Evolutionary conservation across 2,113 vertebrate species (phyloP).

Genomic region (Amphilophus citrinellus): DNA sequence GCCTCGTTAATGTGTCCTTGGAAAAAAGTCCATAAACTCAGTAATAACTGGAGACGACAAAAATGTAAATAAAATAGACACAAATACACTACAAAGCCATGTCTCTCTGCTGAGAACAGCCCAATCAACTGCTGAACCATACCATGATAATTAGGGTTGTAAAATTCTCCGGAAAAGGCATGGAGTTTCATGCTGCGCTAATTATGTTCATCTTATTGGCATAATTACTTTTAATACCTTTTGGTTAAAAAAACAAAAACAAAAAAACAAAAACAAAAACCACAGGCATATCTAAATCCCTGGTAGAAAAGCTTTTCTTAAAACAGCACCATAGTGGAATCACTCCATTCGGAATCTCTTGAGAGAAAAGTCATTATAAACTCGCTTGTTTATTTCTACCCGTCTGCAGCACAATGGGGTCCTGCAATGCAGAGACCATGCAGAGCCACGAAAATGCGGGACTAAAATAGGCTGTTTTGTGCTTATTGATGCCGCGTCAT

Average conservation of each 20-base stretch:
- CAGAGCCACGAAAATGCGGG: neutral
- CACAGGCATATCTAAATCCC: constrained; percentile 22
- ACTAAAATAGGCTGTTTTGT: constrained; percentile 52
- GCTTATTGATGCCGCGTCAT: constrained; percentile 51
- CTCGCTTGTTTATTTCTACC: constrained; percentile 51
- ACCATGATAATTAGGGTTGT: constrained; percentile 52
- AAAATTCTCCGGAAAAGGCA: constrained; percentile 22
- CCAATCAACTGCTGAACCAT: constrained; percentile 50
- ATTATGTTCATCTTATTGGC: constrained; percentile 68
- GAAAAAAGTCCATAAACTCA: neutral
- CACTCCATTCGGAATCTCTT: constrained; percentile 44
- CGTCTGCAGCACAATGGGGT: constrained; percentile 34
- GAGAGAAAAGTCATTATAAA: constrained; percentile 48
- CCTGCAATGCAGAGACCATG: constrained; percentile 40
- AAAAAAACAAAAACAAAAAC: neutral
- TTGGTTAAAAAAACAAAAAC: constrained; percentile 25
- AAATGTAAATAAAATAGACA: constrained; percentile 41
- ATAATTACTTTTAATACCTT: constrained; percentile 71
- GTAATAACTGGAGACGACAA: neutral
- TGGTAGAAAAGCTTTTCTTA: constrained; percentile 42
- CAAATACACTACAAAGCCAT: neutral
- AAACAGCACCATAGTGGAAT: constrained; percentile 27
- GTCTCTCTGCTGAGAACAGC: constrained; percentile 12
- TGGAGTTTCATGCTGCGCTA: constrained; percentile 55
- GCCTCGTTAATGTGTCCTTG: neutral